These are phyloP conservation scores for Psilanteris sp. DNA, from an alignment of 1,140 invertebrate genomes.

Conservation along the genomic window DNA sequence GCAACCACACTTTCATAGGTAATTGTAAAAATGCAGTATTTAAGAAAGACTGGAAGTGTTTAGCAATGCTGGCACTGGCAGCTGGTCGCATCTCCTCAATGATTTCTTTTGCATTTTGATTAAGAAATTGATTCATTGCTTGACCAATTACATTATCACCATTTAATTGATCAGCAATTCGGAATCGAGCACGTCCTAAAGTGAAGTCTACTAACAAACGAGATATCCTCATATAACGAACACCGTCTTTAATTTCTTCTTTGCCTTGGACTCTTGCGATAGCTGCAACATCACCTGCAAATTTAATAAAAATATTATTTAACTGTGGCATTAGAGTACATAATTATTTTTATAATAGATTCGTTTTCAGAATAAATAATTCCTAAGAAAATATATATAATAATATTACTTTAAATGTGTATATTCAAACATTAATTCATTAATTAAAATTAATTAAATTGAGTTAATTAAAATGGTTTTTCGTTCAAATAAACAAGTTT, in stretches of 20 bases:
- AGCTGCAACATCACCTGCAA: slow-evolving; percentile 84
- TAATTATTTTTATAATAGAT: too few relatives aligned
- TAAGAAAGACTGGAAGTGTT: slow-evolving; percentile 88
- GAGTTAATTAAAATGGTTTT: too few relatives aligned
- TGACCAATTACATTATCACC: slow-evolving; percentile 88
- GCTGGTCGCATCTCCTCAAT: slow-evolving; percentile 91
- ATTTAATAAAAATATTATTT: slow-evolving; percentile 8
- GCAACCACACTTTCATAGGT: slow-evolving; percentile 88
- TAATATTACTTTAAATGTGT: too few relatives aligned
- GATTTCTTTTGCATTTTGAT: slow-evolving; percentile 90
- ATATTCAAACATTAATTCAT: too few relatives aligned
- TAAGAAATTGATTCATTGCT: slow-evolving; percentile 91
- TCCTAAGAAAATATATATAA: too few relatives aligned
- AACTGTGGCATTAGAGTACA: too few relatives aligned
- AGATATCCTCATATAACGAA: slow-evolving; percentile 84
- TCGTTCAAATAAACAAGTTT: too few relatives aligned
- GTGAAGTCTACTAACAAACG: slow-evolving; percentile 86
- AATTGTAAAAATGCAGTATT: slow-evolving; percentile 88
- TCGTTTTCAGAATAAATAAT: too few relatives aligned
- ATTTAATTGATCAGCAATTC: slow-evolving; percentile 85
- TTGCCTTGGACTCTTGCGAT: slow-evolving; percentile 86
- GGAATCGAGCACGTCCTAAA: slow-evolving; percentile 84
- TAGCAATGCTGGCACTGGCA: slow-evolving; percentile 85
- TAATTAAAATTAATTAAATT: too few relatives aligned
- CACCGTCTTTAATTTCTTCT: slow-evolving; percentile 81